Evolutionary conservation across 35 echinoderm and acorn worm genomes (phyloP).

Genomic region (Holothuria glaberrima): DNA sequence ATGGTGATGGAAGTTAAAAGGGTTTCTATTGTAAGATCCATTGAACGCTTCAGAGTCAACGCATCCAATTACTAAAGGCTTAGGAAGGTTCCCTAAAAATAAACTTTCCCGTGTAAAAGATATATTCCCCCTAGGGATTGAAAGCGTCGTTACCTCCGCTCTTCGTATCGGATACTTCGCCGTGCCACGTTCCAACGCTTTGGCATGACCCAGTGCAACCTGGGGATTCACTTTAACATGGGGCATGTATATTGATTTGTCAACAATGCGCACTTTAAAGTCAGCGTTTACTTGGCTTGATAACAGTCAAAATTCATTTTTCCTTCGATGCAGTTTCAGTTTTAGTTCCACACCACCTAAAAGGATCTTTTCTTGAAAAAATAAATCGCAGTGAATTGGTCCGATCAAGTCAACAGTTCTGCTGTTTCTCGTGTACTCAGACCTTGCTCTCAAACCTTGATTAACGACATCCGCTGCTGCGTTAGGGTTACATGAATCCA

Average conservation of each 20-base stretch:
- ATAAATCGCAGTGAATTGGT: constrained; percentile 14
- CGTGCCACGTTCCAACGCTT: constrained; percentile 47
- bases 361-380: constrained; percentile 53
- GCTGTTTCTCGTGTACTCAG: background rate
- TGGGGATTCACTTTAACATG: constrained; percentile 22
- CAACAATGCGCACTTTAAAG: constrained; percentile 13
- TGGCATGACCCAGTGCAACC: constrained; percentile 40
- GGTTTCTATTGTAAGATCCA: constrained; percentile 25
- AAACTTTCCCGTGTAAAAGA: background rate
- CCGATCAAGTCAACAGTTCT: constrained; percentile 19
- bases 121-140: background rate
- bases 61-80: background rate
- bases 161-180: constrained; percentile 47
- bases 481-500: constrained; percentile 30
- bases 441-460: background rate
- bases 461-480: background rate
- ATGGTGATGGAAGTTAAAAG: too few relatives aligned
- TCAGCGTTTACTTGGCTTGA: background rate
- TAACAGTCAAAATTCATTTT: constrained; percentile 38
- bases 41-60: background rate
- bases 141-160: constrained; percentile 12
- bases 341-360: constrained; percentile 43
- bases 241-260: background rate
- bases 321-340: constrained; percentile 27
- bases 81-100: background rate